These are phyloP conservation scores for Serinus canaria DNA, from an alignment of 2,113 vertebrate genomes.

Conservation along the genomic window DNA sequence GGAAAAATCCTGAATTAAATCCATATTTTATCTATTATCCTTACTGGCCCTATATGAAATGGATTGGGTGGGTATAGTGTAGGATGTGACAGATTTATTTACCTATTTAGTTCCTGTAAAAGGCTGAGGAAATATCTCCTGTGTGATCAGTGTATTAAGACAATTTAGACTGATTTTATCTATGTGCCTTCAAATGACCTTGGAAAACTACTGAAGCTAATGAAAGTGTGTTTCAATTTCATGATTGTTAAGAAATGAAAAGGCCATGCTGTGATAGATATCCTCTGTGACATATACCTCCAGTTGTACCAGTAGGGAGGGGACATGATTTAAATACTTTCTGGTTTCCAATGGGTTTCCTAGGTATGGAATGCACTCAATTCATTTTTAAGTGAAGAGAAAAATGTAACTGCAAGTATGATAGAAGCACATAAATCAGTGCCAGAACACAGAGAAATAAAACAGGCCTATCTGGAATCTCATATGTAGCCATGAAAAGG, in stretches of 20 bases:
- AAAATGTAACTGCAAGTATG: not conserved
- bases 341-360: not conserved
- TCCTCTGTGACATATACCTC: conserved; percentile 2
- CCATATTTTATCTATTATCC: not conserved
- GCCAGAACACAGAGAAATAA: not conserved
- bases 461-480: not conserved
- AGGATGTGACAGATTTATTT: conserved; percentile 1
- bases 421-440: not conserved
- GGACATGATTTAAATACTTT: conserved; percentile 37
- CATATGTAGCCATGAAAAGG: not conserved
- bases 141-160: not conserved
- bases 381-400: conserved; percentile 21
- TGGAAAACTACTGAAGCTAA: conserved; percentile 25
- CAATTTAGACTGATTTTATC: conserved; percentile 15
- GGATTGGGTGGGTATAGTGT: not conserved
- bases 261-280: conserved; percentile 35
- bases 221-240: conserved; percentile 23
- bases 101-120: conserved; percentile 8
- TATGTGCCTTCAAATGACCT: conserved; percentile 10
- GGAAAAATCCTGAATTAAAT: not conserved
- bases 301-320: conserved; percentile 43
- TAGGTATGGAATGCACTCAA: not conserved
- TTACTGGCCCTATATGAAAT: not conserved
- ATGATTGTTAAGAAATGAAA: conserved; percentile 27
- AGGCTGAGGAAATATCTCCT: not conserved